Conservation (phyloP, 2,113 vertebrate genomes). For the Anser brachyrhynchus region DNA sequence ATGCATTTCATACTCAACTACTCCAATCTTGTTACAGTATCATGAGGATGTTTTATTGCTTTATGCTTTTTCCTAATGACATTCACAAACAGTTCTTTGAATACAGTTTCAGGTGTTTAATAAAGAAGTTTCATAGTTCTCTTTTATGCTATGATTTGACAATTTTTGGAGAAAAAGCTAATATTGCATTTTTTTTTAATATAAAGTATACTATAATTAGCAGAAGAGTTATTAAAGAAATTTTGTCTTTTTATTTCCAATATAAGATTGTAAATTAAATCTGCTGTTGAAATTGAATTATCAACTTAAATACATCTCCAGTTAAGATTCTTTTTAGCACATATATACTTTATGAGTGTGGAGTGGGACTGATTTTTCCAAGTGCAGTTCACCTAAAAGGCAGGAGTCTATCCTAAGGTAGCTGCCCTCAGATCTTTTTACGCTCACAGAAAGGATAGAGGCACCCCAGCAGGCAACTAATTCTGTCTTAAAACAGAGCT, state of each 20-base stretch:
- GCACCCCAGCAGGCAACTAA: not conserved
- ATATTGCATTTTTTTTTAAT: not conserved
- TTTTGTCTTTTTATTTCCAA: not conserved
- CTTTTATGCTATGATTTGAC: not conserved
- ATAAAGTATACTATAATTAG: not conserved
- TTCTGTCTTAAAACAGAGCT: conserved; percentile 27
- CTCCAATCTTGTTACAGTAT: not conserved
- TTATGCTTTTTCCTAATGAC: not conserved
- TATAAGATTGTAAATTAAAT: not conserved
- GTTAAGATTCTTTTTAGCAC: not conserved
- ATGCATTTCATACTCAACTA: not conserved
- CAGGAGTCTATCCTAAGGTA: not conserved
- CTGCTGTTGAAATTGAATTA: not conserved
- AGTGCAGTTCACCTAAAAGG: not conserved
- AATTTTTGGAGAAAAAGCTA: not conserved
- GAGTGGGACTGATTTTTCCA: not conserved
- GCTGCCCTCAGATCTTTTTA: not conserved
- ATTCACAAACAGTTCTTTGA: not conserved
- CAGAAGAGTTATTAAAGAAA: not conserved
- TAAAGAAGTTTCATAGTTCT: not conserved
- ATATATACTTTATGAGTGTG: not conserved
- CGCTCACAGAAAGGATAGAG: not conserved
- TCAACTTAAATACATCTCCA: not conserved
- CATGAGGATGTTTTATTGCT: not conserved
- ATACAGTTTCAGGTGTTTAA: not conserved